Evolutionary conservation across 2,113 vertebrate species (phyloP).

Genomic region (Talpa occidentalis): DNA sequence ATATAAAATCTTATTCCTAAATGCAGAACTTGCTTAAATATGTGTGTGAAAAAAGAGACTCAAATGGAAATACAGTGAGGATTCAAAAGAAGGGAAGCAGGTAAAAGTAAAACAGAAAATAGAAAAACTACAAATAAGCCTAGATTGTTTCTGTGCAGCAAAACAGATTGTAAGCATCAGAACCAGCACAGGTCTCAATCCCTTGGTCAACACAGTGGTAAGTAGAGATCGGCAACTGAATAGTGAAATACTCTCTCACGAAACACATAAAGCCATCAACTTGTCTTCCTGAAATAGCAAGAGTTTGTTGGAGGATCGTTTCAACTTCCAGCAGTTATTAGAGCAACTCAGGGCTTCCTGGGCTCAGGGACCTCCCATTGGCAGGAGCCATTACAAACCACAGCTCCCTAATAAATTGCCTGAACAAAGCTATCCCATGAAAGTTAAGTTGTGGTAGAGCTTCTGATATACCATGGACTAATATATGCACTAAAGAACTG

Average conservation of each 20-base stretch:
- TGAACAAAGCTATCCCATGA: constrained; percentile 88
- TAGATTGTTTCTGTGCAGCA: not conserved
- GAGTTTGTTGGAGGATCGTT: not conserved
- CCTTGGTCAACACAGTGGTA: not conserved
- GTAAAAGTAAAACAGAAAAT: not conserved
- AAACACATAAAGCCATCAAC: not conserved
- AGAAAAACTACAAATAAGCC: not conserved
- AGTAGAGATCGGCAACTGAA: not conserved
- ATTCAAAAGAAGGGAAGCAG: not conserved
- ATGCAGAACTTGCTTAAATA: not conserved
- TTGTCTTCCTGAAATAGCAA: not conserved
- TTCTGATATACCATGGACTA: constrained; percentile 84
- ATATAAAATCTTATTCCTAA: not conserved
- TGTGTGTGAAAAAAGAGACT: not conserved
- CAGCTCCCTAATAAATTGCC: constrained; percentile 89
- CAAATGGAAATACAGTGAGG: not conserved
- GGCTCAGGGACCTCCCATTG: accelerated
- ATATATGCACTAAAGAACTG: constrained; percentile 86
- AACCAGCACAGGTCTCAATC: not conserved
- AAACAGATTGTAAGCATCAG: accelerated
- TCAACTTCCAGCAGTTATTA: not conserved
- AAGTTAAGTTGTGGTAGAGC: constrained; percentile 86
- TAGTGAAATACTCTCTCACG: not conserved
- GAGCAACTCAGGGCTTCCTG: not conserved
- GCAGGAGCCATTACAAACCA: constrained; percentile 85